Evolutionary conservation across 2,113 vertebrate species (phyloP).

Genomic region (Pelodiscus sinensis): DNA sequence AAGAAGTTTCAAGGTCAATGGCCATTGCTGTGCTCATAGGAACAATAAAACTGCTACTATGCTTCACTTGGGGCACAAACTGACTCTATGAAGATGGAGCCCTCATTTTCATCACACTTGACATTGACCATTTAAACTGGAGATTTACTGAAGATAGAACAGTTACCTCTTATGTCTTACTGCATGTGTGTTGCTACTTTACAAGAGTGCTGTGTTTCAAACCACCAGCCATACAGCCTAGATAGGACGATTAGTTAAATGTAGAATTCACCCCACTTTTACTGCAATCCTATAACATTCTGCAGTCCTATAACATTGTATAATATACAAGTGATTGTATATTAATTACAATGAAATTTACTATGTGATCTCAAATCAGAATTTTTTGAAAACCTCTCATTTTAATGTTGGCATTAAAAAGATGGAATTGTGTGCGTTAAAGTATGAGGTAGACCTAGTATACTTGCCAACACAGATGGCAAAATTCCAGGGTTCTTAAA

Average conservation of each 20-base stretch:
- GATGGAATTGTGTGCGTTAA: not conserved
- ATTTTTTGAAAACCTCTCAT: not conserved
- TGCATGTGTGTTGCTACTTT: not conserved
- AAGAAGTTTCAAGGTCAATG: not conserved
- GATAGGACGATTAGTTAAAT: not conserved
- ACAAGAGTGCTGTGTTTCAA: not conserved
- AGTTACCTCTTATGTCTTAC: not conserved
- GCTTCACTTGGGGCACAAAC: not conserved
- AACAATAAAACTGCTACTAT: not conserved
- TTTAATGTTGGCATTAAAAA: not conserved
- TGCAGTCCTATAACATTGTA: not conserved
- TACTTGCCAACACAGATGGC: not conserved
- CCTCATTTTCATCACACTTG: not conserved
- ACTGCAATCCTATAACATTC: not conserved
- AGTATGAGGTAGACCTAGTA: not conserved
- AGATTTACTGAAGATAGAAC: rapidly evolving
- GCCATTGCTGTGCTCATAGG: not conserved
- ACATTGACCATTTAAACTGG: not conserved
- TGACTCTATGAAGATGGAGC: not conserved
- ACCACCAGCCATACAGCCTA: not conserved
- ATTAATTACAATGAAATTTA: not conserved
- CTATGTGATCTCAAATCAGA: not conserved
- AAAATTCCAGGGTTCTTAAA: not conserved
- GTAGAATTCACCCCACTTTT: not conserved
- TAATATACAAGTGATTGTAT: no score